Base-by-base conservation (phyloP, 1,140 invertebrate genomes). In the Limonius californicus region DNA sequence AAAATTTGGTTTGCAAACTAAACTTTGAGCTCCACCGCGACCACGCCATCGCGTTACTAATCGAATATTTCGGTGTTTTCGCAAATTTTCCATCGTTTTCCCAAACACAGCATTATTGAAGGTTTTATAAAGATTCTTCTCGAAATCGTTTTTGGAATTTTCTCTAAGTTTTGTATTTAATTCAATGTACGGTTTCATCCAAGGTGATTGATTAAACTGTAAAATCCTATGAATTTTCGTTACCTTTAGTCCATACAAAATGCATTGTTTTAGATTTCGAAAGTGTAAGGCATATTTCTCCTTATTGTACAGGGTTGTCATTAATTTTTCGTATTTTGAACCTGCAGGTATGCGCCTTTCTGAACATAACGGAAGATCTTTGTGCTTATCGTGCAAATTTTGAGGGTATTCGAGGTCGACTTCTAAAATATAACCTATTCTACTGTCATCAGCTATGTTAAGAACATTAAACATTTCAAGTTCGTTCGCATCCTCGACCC, bases 71-170 rank as follows among this genome's bases (percentile, higher is more conserved):
- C 15, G 2, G 35, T 21, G 62, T 12, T 63, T 63, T 6, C 54
- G 8, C 8, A 65, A 23, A 62, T 65, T 67, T 57, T 69, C 57
- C 59, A 67, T 59, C 0, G 55, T 65, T 35, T 69, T 70, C 0
- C 67, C 66, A 59, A 56, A 68, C 23, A 62, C 35, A 7, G 68
- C 56, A 20, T 69, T 69, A 42, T 65, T 69, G 3, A 78, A 70
- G 0, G 78, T 61, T 70, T 82, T 82, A 61, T 71, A 82, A 67
- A 82, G 79, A 69, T 80, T 75, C 69, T 79, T 79, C 71, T 81
- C 79, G 74, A 81, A 82, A 8, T 74, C 66, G 66, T 74, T 77
- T 57, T 57, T 75, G 12, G 79, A 74, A 30, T 65, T 15, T 11
- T n/a, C n/a, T 35, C 63, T 23, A 9, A 66, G 43, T 0, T 69